Evolutionary conservation across 2,113 vertebrate genomes (phyloP), one percentile per base, ranked within the genome.

Genomic region (Gallinago paraguaiae): DNA sequence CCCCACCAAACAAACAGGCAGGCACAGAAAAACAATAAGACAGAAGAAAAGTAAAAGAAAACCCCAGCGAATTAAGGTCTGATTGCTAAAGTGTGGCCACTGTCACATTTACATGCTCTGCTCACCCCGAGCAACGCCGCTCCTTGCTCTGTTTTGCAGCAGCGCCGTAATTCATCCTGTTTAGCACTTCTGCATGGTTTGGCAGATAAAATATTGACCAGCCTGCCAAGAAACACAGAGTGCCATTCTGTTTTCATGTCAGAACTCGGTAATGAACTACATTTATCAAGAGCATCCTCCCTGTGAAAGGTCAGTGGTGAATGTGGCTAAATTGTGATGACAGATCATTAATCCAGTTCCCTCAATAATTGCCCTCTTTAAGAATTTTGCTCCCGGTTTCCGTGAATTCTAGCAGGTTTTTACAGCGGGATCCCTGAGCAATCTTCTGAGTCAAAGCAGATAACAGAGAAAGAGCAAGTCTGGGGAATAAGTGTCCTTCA

Each of bases 281-380:
- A 98, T 98, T 98, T 97, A 98, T 98, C 98, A 99, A 97, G 97
- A 96, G 95, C 67, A 94, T 97, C 97, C 95, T 97, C 96, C 90
- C 83, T 70, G 91, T 95, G 97, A 98, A 98, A 98, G 98, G 98
- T 98, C 98, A 98, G 93, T 78, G 65, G 95, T 86, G 93, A 97
- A 97, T 97, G 92, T 96, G 96, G 96, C 97, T 98, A 98, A 98
- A 96, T 97, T 98, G 96, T 97, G 97, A 97, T 98, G 98, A 98
- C 98, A 98, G 95, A 97, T 97, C 98, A 98, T 98, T 98, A 98
- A 98, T 98, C 97, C 97, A 95, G 95, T 72, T 98, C 91, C 96
- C 91, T 97, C 98, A 95, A 97, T 98, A 98, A 98, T 91, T 98
- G 97, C 93, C 93, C 97, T 94, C 96, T 97, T 96, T 96, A 97